Conservation (phyloP, 1,140 invertebrate genomes). For the Zophobas atratus region DNA sequence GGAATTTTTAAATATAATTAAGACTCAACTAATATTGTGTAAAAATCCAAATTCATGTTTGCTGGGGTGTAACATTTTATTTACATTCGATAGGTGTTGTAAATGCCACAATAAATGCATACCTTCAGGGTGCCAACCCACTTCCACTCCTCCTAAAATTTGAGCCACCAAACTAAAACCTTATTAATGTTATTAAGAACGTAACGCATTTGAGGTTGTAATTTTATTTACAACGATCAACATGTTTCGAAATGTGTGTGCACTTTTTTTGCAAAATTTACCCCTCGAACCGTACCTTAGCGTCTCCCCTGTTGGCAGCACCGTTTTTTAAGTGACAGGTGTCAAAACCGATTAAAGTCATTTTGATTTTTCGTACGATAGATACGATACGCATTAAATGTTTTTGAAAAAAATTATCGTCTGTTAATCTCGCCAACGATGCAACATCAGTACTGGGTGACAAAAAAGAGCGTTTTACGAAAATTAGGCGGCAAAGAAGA, state of each 20-base stretch:
- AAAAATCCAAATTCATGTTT: conserved; percentile 8
- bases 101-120: neutral
- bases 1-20: conserved; percentile 10
- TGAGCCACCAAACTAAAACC: too few relatives aligned
- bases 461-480: conserved; percentile 94
- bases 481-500: conserved; percentile 99
- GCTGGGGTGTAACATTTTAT: conserved; percentile 37
- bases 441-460: conserved; percentile 98
- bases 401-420: conserved; percentile 8
- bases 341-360: neutral
- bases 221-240: too few relatives aligned
- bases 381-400: conserved; percentile 16
- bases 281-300: too few relatives aligned
- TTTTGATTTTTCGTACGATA: conserved; percentile 18
- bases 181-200: too few relatives aligned
- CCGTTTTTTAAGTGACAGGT: too few relatives aligned
- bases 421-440: conserved; percentile 68
- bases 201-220: too few relatives aligned
- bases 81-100: conserved; percentile 13
- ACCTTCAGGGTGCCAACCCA: conserved; percentile 17
- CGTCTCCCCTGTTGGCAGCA: too few relatives aligned
- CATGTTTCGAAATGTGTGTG: too few relatives aligned
- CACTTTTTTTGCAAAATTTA: too few relatives aligned
- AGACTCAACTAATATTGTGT: conserved; percentile 3
- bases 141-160: neutral